Evolutionary conservation across 1,140 invertebrate species (phyloP), one percentile per base, ranked within the genome.

Genomic region (Temnothorax curvispinosus): DNA sequence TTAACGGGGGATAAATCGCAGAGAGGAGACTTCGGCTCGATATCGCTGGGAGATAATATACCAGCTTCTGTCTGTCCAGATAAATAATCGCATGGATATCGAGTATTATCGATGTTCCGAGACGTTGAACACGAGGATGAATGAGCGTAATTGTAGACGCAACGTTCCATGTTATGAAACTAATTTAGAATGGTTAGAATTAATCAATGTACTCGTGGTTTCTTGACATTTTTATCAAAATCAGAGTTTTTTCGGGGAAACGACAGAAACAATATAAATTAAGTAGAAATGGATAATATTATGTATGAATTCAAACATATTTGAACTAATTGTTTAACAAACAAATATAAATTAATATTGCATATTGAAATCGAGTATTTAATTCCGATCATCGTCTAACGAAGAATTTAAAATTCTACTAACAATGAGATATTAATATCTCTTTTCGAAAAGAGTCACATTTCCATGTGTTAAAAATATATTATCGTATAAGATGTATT

Each of bases 81-180:
- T 84, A 75, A 84, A 84, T 74, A 60, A 74, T 47, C 41, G 69
- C 18, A 56, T 35, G 52, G 18, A 47, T 69, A 41, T 72, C 27
- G 15, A 50, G 18, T 41, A 74, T 82, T 47, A 54, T 80, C 32
- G n/a, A n/a, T 41, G 35, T n/a, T 44, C n/a, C 56, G n/a, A 78
- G 58, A 78, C 38, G 6, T 27, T 76, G 5, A 41, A 75, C 15
- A 41, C 56, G 6, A 77, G 8, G 15, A 76, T 32, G 2, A 7
- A 21, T 38, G 41, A 77, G 41, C 9, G 18, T 47, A 62, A 64
- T 47, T 78, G 21, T 62, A 6, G 32, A 56, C 1, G 7, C 21
- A 44, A 44, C 21, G 21, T 11, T 60, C 21, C 21, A 21, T 21
- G 18, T 52, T 9, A 18, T 3, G 6, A 56, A 38, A 78, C 50